Evolutionary conservation across 2,888 invertebrate genomes (phyloP), one percentile per base, ranked within the genome.

Genomic region (Abrostola tripartita): DNA sequence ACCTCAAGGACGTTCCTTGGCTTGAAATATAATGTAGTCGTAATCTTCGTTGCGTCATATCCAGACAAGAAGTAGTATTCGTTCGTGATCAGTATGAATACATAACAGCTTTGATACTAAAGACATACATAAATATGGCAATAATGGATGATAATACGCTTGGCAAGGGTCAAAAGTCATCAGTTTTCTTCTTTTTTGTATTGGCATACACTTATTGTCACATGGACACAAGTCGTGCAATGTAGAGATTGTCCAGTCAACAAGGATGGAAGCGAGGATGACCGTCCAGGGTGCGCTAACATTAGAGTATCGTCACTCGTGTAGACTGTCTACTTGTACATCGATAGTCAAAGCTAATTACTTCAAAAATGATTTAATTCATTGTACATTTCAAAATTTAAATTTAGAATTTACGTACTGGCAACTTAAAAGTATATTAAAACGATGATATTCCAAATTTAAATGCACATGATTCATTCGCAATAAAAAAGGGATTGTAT

Each of bases 1-100:
- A 62, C 73, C 53, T 51, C 74, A 73, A 71, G 71, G 71, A 42
- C 69, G 68, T 59, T 71, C 37, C n/a, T 55, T 68, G 49, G 24
- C 55, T 59, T 44, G 37, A 35, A 52, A 49, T 62, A 51, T 52
- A 11, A 37, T 54, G 38, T 38, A 47, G 24, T 40, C n/a, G 7
- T 52, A 47, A 24, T 50, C 47, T 53, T 57, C 51, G 42, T 35
- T 14, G 40, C 42, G 12, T 72, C 38, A 54, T 40, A 2, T 11
- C 7, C 37, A 51, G 72, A 42, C 14, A 42, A 42, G 6, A 8
- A 51, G 54, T 47, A 52, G 6, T 42, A 51, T 38, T 36, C 9
- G 40, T 56, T 6, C 40, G 35, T 53, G 24, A 38, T 37, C 47
- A 41, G 6, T 38, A 37, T 10, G 49, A 61, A 14, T n/a, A 57